phyloP scores from a whole-genome alignment of 1,140 invertebrate species.

The Pseudobourletiella spinata region DNA sequence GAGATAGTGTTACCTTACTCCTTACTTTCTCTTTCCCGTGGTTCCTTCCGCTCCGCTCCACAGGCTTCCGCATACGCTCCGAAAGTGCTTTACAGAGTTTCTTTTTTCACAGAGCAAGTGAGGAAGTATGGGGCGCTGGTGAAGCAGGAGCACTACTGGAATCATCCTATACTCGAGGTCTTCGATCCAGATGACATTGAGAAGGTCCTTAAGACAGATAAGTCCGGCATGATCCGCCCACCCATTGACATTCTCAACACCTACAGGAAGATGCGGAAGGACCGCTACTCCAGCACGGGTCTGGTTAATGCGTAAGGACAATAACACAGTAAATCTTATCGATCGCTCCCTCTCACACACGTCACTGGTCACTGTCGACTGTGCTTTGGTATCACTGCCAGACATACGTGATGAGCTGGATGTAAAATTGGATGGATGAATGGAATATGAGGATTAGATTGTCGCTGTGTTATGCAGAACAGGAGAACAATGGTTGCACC shows the following conservation, averaged over 20 bases:
- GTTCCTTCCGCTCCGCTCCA: no score
- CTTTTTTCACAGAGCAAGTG: conserved; percentile 52
- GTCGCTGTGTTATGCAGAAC: no score
- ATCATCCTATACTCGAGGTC: conserved; percentile 64
- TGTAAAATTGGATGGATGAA: no score
- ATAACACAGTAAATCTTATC: no score
- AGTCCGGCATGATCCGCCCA: conserved; percentile 63
- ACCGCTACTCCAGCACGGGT: conserved; percentile 68
- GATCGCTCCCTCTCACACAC: no score
- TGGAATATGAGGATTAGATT: no score
- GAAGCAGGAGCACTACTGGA: conserved; percentile 64
- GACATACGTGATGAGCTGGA: no score
- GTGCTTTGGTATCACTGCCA: no score
- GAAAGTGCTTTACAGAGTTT: no score
- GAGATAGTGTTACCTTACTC: not conserved
- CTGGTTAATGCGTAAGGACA: conserved; percentile 65
- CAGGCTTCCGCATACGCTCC: no score
- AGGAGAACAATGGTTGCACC: conserved; percentile 55
- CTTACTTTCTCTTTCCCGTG: no score
- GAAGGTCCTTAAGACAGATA: conserved; percentile 55
- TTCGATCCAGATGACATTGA: conserved; percentile 66
- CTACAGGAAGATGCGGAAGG: conserved; percentile 61
- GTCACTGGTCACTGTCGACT: no score
- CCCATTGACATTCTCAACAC: conserved; percentile 69
- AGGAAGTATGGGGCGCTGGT: conserved; percentile 63